Conservation (phyloP, 2,113 vertebrate genomes). For the Nothoprocta perdicaria region DNA sequence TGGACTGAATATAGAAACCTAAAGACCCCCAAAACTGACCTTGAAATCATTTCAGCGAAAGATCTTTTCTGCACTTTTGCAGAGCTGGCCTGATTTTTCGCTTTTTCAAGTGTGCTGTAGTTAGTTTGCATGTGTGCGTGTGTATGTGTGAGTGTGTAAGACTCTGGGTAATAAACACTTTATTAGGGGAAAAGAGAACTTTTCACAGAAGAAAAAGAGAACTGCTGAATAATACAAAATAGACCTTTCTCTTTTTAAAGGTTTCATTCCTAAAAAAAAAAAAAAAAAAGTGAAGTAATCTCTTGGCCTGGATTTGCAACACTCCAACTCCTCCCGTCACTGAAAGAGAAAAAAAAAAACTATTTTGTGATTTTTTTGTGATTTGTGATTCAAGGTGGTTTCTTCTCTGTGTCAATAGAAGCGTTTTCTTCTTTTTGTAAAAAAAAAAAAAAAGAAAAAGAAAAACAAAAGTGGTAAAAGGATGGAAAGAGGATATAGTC, state of each 20-base stretch:
- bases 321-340: neutral
- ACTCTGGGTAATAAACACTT: constrained; percentile 10
- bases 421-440: neutral
- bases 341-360: neutral
- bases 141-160: constrained; percentile 13
- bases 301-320: constrained; percentile 42
- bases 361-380: constrained; percentile 17
- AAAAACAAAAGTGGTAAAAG: neutral
- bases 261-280: neutral
- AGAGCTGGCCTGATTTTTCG: constrained; percentile 55
- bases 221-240: constrained; percentile 68
- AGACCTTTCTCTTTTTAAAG: neutral
- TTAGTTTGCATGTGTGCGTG: neutral
- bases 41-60: constrained; percentile 74
- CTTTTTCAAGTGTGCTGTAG: neutral
- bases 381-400: constrained; percentile 31
- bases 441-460: no score
- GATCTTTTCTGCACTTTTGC: constrained; percentile 57
- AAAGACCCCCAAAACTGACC: constrained; percentile 78
- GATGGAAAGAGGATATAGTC: neutral
- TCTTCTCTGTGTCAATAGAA: neutral
- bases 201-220: neutral
- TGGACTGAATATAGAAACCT: constrained; percentile 80
- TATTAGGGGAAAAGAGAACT: neutral
- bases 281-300: constrained; percentile 31